A percentile compares a stretch with the other conserved stretches of the same genome.
phyloP scores from a whole-genome alignment of 2,113 vertebrate species.

The Austrofundulus limnaeus region DNA sequence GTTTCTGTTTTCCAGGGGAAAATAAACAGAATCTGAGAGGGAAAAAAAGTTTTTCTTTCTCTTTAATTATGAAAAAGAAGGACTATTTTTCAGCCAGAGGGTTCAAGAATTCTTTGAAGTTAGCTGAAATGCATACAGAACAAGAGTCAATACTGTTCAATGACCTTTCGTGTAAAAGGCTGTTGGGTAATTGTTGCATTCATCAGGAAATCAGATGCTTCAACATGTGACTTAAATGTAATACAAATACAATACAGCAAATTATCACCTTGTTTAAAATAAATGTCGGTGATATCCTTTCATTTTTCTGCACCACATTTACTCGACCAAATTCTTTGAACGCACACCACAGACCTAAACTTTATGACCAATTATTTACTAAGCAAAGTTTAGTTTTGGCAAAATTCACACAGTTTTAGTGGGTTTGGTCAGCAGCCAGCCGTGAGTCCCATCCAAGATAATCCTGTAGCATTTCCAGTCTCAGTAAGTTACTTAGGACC shows the following conservation, averaged over 20 bases:
- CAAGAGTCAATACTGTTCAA: constrained; percentile 13
- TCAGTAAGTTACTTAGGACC: constrained; percentile 41
- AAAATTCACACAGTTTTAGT: constrained; percentile 66
- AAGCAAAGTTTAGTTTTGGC: constrained; percentile 66
- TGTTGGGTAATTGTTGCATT: constrained; percentile 15
- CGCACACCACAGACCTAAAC: constrained; percentile 41
- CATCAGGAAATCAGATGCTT: constrained; percentile 18
- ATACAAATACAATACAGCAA: constrained; percentile 26
- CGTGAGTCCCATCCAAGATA: constrained; percentile 47
- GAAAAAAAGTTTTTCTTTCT: neutral
- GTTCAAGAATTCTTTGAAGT: neutral
- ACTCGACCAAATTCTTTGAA: constrained; percentile 37
- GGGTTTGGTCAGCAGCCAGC: constrained; percentile 26
- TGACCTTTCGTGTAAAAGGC: constrained; percentile 1
- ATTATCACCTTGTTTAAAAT: constrained; percentile 1
- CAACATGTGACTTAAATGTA: constrained; percentile 2
- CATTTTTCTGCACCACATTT: constrained; percentile 27
- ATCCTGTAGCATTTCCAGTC: constrained; percentile 44
- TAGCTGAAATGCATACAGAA: constrained; percentile 18
- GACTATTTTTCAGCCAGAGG: neutral
- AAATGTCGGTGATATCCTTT: constrained; percentile 14
- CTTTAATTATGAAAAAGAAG: neutral
- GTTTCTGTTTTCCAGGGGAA: neutral
- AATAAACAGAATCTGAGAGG: neutral
- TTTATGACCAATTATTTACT: constrained; percentile 66